These are phyloP conservation scores for Labia minor DNA, from an alignment of 2,888 invertebrate species.

Conservation along the genomic window DNA sequence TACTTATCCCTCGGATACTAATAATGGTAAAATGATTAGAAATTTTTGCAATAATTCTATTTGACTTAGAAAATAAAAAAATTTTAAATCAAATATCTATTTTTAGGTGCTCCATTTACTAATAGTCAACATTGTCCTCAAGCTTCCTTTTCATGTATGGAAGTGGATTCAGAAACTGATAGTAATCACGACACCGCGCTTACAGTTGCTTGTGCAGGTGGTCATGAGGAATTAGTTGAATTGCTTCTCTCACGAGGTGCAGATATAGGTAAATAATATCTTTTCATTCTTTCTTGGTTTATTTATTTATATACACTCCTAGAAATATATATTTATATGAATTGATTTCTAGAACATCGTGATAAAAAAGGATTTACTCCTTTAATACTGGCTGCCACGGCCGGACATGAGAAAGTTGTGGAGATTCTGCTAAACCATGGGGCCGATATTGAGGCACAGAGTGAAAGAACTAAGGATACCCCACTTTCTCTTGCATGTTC, in stretches of 20 bases:
- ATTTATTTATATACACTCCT: neutral
- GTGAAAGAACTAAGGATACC: constrained; percentile 97
- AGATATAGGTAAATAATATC: constrained; percentile 56
- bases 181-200: constrained; percentile 98
- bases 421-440: constrained; percentile 86
- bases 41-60: neutral
- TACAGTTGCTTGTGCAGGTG: constrained; percentile 93
- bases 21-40: neutral
- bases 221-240: constrained; percentile 91
- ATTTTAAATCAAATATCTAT: neutral
- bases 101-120: constrained; percentile 26
- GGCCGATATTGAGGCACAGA: constrained; percentile 98
- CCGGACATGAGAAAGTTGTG: constrained; percentile 85
- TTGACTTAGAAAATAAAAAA: neutral
- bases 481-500: constrained; percentile 95
- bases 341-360: constrained; percentile 60
- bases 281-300: neutral
- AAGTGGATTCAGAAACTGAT: constrained; percentile 96
- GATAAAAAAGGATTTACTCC: constrained; percentile 99
- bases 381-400: constrained; percentile 91
- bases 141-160: constrained; percentile 62
- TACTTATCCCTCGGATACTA: neutral
- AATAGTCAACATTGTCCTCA: constrained; percentile 34
- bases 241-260: constrained; percentile 84
- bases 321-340: constrained; percentile 8